Evolutionary conservation across 2,113 vertebrate genomes (phyloP), one percentile per base, ranked within the genome.

Genomic region (Hydrolagus affinis): DNA sequence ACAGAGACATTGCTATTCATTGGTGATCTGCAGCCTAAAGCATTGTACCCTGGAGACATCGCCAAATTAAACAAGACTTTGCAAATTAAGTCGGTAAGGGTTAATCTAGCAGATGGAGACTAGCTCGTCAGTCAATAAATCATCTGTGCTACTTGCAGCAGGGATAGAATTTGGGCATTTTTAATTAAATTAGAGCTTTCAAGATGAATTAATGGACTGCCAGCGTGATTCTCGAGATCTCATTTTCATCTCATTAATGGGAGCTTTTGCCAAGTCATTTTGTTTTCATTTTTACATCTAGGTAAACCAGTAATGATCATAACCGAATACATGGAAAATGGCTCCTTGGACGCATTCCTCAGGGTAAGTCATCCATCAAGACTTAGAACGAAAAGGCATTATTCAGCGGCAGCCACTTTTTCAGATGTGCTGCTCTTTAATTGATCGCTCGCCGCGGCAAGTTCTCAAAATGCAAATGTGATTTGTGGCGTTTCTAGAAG

Each of bases 231-330:
- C 88, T 88, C 89, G 88, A 85, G 88, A 89, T 88, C 87, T 88
- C 88, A 91, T 93, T 93, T 94, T 92, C 90, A 91, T 92, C 90
- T 93, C 91, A 93, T 92, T 92, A 92, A 91, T 90, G 88, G 88
- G 0, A n/a, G 60, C 19, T 85, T 88, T 92, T 89, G 90, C 90
- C 88, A 88, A 90, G 88, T 87, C 88, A 90, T 91, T 92, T 85
- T 92, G 89, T 90, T 91, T 91, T 90, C 89, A 87, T 92, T 92
- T 93, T 0, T 85, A 92, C 89, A 78, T 92, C 86, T 92, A 99
- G 98, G 98, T 94, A 99, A 99, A 90, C 98, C 98, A 4, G 97
- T 99, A 89, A 99, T 99, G 98, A 99, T 99, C 92, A 98, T 99
- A 91, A 99, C 98, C 1, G 98, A 99, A 90, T 98, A 99, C 94